Evolutionary conservation across 1,140 invertebrate genomes (phyloP), one percentile per base, ranked within the genome.

Genomic region (Listronotus oregonensis): DNA sequence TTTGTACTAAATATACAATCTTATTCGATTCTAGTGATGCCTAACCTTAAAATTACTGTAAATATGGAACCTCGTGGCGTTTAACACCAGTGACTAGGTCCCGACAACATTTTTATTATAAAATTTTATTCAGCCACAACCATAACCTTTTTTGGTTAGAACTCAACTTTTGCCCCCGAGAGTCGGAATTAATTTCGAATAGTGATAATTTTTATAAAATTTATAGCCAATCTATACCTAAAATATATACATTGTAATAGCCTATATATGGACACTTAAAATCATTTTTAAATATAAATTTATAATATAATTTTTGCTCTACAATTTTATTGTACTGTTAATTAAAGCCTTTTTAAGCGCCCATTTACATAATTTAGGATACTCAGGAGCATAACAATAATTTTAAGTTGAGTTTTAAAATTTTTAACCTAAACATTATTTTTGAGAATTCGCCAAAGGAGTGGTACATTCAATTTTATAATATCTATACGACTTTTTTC

Each of bases 1-100:
- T 79, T 79, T 79, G 78, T 79, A 79, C 78, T 79, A 79, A 79
- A 79, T 79, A 79, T 79, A 79, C 78, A 79, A 73, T 79, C 77
- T 78, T 78, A 79, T 78, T 79, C 77, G 77, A 78, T 79, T 76
- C 75, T 77, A 78, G 76, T 77, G 77, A 78, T 75, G 72, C 75
- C 76, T 79, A 78, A 79, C 74, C 73, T 77, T 79, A 76, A 75
- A 72, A 59, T 62, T 71, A 75, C 69, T 74, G 68, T 72, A 50
- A 71, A 64, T 71, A 67, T 68, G 73, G 73, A 77, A 74, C 71
- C 75, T 73, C 64, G 69, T 75, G 75, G 75, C 75, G 75, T 64
- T 66, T 59, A 66, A 74, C 73, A 77, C 75, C 74, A 76, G 75
- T 71, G 74, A 72, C 73, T 69, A 67, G 71, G 70, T 71, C 75